These are phyloP conservation scores for Aphelenchoides besseyi DNA, from an alignment of 1,140 invertebrate genomes.

Conservation along the genomic window DNA sequence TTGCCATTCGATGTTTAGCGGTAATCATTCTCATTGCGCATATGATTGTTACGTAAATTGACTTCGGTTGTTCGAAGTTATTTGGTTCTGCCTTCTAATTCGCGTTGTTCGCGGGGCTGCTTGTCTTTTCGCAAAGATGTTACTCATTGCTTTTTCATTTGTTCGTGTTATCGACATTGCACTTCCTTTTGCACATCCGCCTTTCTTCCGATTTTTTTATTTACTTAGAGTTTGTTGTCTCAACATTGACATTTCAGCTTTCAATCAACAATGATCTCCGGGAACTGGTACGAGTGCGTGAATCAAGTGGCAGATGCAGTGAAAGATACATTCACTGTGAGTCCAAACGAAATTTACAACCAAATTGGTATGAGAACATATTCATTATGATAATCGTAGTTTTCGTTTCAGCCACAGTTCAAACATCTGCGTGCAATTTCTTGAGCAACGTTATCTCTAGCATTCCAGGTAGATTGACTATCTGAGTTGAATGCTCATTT, in stretches of 20 bases:
- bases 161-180: not conserved
- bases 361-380: no score
- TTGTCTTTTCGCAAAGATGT: not conserved
- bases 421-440: not conserved
- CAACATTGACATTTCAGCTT: no score
- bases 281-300: not conserved
- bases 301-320: not conserved
- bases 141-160: not conserved
- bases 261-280: not conserved
- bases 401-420: no score
- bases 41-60: no score
- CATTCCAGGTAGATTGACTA: not conserved
- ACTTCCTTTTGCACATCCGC: not conserved
- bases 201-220: no score
- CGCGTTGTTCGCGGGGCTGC: not conserved
- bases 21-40: no score
- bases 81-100: not conserved
- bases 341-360: not conserved
- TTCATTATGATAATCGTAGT: no score
- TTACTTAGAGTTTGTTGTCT: no score
- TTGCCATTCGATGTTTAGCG: not conserved
- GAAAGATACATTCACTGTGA: not conserved
- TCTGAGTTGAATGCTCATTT: constrained; percentile 28
- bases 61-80: not conserved
- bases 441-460: not conserved